A percentile compares a stretch with the other conserved stretches of the same genome.
Evolutionary conservation across 1,140 invertebrate species (phyloP).

Genomic region (Rhysida immarginata): DNA sequence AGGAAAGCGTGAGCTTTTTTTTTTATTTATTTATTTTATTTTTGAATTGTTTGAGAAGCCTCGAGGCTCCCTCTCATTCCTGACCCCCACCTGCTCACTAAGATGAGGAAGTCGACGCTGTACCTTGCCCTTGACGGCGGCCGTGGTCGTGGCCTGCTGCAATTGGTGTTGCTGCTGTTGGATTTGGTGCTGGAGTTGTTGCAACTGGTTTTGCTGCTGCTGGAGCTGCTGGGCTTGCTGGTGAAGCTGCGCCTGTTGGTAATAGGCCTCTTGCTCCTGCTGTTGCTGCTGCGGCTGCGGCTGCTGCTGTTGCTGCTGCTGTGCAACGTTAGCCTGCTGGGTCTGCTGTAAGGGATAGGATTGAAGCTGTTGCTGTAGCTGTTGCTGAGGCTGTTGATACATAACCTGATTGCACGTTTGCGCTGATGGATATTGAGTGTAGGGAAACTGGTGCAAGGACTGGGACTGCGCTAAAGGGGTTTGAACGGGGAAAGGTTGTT

Average conservation of each 20-base stretch:
- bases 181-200: conserved; percentile 14
- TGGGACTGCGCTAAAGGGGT: conserved; percentile 1
- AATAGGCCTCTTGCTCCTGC: conserved; percentile 10
- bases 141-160: background rate
- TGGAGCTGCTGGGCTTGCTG: too few species aligned
- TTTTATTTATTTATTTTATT: too few species aligned
- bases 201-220: conserved; percentile 16
- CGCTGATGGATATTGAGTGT: conserved; percentile 15
- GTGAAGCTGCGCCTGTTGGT: conserved; percentile 9
- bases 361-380: conserved; percentile 16
- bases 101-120: conserved; percentile 11
- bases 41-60: too few species aligned
- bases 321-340: conserved; percentile 12
- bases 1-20: too few species aligned
- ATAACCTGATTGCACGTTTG: too few species aligned
- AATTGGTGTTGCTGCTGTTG: background rate
- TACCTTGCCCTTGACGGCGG: conserved; percentile 9
- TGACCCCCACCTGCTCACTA: background rate
- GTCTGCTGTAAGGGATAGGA: conserved; percentile 13
- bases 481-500: too few species aligned
- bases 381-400: conserved; percentile 15
- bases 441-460: conserved; percentile 4
- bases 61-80: background rate
- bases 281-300: conserved; percentile 16
- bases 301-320: conserved; percentile 26